Conservation (phyloP, 2,113 vertebrate species). For the Phalacrocorax carbo region DNA sequence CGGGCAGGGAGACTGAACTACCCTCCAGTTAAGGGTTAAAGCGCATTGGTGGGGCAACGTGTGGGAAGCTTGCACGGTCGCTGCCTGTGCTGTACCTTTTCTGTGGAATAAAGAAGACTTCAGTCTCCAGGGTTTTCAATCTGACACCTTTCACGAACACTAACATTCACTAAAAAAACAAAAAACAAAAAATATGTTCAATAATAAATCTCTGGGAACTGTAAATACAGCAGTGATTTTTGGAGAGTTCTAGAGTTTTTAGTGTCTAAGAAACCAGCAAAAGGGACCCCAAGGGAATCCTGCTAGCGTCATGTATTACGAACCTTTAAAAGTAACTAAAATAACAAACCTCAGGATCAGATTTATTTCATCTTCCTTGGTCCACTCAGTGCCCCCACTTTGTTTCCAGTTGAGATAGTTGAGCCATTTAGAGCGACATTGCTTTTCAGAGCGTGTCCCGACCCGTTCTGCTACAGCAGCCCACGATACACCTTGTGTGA, state of each 20-base stretch:
- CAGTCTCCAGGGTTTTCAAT: constrained; percentile 75
- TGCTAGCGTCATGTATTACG: not conserved
- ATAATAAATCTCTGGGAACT: constrained; percentile 59
- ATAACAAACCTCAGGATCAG: constrained; percentile 86
- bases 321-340: not conserved
- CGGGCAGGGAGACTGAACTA: constrained; percentile 62
- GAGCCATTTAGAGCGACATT: constrained; percentile 98
- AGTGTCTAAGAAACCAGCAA: constrained; percentile 34
- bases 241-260: constrained; percentile 42
- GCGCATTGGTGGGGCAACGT: constrained; percentile 56
- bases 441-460: constrained; percentile 95
- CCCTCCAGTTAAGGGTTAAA: constrained; percentile 50
- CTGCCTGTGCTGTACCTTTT: constrained; percentile 71
- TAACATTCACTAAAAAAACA: constrained; percentile 72
- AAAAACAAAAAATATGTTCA: constrained; percentile 67
- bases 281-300: constrained; percentile 36
- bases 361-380: constrained; percentile 95
- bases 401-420: constrained; percentile 99
- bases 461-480: constrained; percentile 93
- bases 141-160: constrained; percentile 69
- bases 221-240: constrained; percentile 45
- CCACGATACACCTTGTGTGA: constrained; percentile 97
- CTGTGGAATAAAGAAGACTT: constrained; percentile 73
- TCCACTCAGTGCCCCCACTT: constrained; percentile 97
- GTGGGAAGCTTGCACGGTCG: constrained; percentile 59